A percentile compares a stretch with the other conserved stretches of the same genome.
Evolutionary conservation across 2,797 vertebrate species (phyloP).

Genomic region (Luscinia luscinia): DNA sequence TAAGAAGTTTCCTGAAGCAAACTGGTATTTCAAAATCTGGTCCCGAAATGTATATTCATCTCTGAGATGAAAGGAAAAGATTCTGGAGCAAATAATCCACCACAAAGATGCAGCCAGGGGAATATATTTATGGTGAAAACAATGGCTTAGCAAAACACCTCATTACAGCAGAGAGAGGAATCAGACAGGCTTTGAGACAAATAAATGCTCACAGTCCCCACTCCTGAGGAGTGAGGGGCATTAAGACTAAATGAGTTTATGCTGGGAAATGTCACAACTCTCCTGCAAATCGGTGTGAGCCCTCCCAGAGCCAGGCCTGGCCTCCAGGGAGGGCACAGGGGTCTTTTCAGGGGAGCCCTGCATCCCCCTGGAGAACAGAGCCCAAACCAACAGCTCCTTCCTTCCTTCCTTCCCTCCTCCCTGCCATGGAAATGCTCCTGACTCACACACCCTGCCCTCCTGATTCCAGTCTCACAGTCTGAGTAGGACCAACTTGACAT

Average conservation of each 20-base stretch:
- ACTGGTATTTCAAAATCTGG: not conserved
- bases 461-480: not conserved
- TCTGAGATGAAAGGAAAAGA: not conserved
- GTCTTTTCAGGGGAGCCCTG: not conserved
- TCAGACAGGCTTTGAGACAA: not conserved
- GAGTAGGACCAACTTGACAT: not conserved
- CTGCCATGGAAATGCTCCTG: not conserved
- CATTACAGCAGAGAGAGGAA: not conserved
- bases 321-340: not conserved
- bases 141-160: not conserved
- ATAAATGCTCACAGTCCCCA: not conserved
- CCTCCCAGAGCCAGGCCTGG: not conserved
- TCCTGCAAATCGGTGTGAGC: not conserved
- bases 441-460: not conserved
- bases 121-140: not conserved
- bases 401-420: not conserved
- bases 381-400: not conserved
- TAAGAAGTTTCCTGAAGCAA: constrained; percentile 35
- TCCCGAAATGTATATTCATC: not conserved
- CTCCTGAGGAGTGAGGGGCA: not conserved
- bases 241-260: not conserved
- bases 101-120: not conserved
- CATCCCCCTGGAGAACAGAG: not conserved
- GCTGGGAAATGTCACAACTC: not conserved
- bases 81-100: constrained; percentile 23